Evolutionary conservation across 1,140 invertebrate genomes (phyloP), one percentile per base, ranked within the genome.

Genomic region (Calliphora vicina): DNA sequence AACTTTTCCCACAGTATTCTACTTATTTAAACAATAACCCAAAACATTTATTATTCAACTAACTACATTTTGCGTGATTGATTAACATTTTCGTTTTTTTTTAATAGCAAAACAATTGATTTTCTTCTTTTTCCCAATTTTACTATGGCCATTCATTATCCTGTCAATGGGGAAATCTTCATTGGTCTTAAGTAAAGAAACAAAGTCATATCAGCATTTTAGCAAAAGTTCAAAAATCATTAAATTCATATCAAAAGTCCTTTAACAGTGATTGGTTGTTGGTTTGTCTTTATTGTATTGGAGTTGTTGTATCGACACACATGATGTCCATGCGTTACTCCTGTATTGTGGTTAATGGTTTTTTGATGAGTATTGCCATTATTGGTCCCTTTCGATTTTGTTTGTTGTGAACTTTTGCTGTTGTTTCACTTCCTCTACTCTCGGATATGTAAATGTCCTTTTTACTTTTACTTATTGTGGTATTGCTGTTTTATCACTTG

Each of bases 301-400:
- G n/a, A 20, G 72, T 35, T 35, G 25, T 8, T 45, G 35, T 50
- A 17, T 6, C 17, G 45, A 13, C 45, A 50, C 45, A 45, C 20
- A 67, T 67, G 61, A 20, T 67, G 61, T 67, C 61, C 61, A 20
- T 45, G 29, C 17, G 73, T 35, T 67, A 57, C 15, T 57, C 25
- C 25, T 42, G 27, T 42, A 43, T 43, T 78, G 74, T 43, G 74
- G 74, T 78, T 78, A 78, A 78, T 78, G 74, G 74, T 23, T 78
- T 78, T 78, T 78, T 78, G 74, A 78, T 78, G 74, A 78, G 74
- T 78, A 78, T 78, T 78, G 74, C 74, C 74, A 78, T 78, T 78
- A 78, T 78, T 78, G 74, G 74, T 78, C 29, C 29, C 43, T 78
- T 78, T 78, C 27, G 17, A n/a, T 17, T 42, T 76, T 76, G 35